A percentile compares a stretch with the other conserved stretches of the same genome.
These are phyloP conservation scores for Parelbella ahira DNA, from an alignment of 2,888 invertebrate genomes.

Conservation along the genomic window DNA sequence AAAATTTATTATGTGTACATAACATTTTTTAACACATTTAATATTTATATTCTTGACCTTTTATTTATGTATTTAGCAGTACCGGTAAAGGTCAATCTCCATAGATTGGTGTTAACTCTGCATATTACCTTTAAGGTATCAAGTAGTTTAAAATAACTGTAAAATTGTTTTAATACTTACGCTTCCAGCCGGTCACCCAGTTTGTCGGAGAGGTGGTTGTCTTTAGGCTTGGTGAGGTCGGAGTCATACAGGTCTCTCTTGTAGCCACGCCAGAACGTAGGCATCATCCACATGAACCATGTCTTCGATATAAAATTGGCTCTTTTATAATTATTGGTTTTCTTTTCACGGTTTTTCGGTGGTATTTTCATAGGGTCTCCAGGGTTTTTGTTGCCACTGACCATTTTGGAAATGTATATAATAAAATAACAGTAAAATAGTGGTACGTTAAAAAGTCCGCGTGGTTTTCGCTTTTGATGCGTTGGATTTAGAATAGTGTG, in stretches of 20 bases:
- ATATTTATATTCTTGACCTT: too few species aligned
- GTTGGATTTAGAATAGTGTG: slow-evolving; percentile 39
- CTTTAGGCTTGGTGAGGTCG: slow-evolving; percentile 86
- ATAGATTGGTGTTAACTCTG: background rate
- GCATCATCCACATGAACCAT: slow-evolving; percentile 79
- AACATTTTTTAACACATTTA: too few species aligned
- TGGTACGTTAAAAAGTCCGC: slow-evolving; percentile 38
- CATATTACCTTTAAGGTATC: background rate
- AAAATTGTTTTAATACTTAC: slow-evolving; percentile 53
- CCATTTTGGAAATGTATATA: slow-evolving; percentile 48
- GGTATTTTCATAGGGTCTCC: slow-evolving; percentile 66
- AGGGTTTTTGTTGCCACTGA: slow-evolving; percentile 70
- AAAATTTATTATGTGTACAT: too few species aligned
- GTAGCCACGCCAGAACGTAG: slow-evolving; percentile 81
- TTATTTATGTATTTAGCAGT: too few species aligned
- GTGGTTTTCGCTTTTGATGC: slow-evolving; percentile 33
- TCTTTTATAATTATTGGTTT: slow-evolving; percentile 66
- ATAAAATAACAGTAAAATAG: too few species aligned
- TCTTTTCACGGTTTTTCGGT: slow-evolving; percentile 70
- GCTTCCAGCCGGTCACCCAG: slow-evolving; percentile 83
- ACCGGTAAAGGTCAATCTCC: too few species aligned
- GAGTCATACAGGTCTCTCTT: slow-evolving; percentile 82
- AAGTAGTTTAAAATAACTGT: background rate
- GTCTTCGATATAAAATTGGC: slow-evolving; percentile 64
- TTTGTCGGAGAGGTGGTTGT: slow-evolving; percentile 82